phyloP scores from a whole-genome alignment of 2,888 invertebrate genomes.

The Onthophagus sagittarius region DNA sequence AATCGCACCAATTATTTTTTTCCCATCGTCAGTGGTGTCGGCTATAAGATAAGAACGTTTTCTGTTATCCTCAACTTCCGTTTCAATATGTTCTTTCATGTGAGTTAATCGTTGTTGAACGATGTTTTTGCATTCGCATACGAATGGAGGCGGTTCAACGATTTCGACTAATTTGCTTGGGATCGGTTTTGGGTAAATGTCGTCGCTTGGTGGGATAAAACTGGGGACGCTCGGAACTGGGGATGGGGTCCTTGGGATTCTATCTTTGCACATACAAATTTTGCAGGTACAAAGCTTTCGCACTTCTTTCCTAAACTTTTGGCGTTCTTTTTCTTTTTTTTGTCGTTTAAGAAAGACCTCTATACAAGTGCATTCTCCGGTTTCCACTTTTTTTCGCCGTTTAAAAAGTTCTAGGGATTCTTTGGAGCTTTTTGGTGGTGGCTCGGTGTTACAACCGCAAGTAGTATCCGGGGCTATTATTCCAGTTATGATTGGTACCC shows the following conservation, averaged over 20 bases:
- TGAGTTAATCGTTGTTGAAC: conserved; percentile 14
- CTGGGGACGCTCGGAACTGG: neutral
- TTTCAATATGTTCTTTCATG: neutral
- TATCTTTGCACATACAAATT: neutral
- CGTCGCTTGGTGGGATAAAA: conserved; percentile 10
- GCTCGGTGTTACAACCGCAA: conserved; percentile 1
- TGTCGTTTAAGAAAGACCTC: neutral
- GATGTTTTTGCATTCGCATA: conserved; percentile 19
- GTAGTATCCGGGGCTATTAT: neutral
- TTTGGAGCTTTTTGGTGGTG: neutral
- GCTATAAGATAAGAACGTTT: conserved; percentile 28
- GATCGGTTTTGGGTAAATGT: conserved; percentile 1
- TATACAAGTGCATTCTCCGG: neutral
- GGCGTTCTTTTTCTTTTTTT: neutral
- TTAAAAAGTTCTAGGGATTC: neutral
- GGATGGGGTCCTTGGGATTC: neutral
- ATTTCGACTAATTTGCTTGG: conserved; percentile 16
- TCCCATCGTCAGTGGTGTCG: conserved; percentile 27
- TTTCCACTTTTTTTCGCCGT: conserved; percentile 3
- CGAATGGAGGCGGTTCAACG: conserved; percentile 11
- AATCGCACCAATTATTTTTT: conserved; percentile 34
- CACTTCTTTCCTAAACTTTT: neutral
- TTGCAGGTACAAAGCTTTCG: conserved; percentile 15
- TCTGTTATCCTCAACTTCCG: neutral
- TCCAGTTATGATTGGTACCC: neutral